phyloP scores from a whole-genome alignment of 2,113 vertebrate genomes.

The Glaucidium brasilianum region DNA sequence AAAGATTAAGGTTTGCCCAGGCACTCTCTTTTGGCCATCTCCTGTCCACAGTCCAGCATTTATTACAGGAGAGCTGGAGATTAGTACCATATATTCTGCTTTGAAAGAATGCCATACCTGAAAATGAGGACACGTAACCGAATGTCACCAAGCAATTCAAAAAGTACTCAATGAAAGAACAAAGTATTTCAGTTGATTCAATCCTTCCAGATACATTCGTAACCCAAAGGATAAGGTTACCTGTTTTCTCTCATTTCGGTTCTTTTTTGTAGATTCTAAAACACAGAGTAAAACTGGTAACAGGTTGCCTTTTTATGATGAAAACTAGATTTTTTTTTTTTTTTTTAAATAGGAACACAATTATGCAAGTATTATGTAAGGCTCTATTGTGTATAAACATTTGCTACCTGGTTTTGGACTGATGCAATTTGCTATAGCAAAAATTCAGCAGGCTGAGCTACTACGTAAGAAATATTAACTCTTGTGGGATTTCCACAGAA shows the following conservation, averaged over 20 bases:
- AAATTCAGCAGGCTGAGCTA: not conserved
- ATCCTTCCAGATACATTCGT: not conserved
- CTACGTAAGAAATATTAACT: not conserved
- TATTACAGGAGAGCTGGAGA: constrained; percentile 63
- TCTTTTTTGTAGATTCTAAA: not conserved
- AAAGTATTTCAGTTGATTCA: not conserved
- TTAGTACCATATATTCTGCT: constrained; percentile 49
- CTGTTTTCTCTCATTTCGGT: not conserved
- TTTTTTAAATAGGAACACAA: not conserved
- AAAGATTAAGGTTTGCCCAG: constrained; percentile 76
- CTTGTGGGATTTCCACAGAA: not conserved
- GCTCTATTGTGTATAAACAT: not conserved
- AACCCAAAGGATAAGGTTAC: not conserved
- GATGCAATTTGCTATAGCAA: not conserved
- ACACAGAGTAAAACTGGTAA: not conserved
- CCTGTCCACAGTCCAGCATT: constrained; percentile 60
- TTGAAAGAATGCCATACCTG: not conserved
- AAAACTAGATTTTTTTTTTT: not conserved
- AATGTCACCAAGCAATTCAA: not conserved
- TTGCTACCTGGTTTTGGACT: not conserved
- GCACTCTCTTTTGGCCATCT: constrained; percentile 67
- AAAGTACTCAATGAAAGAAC: not conserved
- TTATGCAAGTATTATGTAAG: not conserved
- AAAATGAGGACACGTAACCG: not conserved
- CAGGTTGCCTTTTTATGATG: not conserved